phyloP scores from a whole-genome alignment of 2,797 vertebrate species.

The Dermochelys coriacea region DNA sequence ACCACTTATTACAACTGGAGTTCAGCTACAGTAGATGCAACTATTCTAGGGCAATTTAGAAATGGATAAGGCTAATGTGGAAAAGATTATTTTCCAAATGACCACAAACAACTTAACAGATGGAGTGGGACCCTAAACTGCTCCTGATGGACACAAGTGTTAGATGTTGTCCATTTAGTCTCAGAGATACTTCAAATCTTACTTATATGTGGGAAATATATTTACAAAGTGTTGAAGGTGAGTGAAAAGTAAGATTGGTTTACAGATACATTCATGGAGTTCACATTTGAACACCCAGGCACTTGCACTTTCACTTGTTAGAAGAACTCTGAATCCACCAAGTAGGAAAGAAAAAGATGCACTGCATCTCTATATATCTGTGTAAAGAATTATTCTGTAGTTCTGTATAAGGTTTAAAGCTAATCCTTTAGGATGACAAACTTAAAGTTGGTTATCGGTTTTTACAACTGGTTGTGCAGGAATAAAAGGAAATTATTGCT shows the following conservation, averaged over 20 bases:
- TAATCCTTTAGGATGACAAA: slow-evolving; percentile 55
- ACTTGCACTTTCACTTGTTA: background rate
- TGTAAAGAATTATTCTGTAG: background rate
- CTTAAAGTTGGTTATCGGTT: slow-evolving; percentile 68
- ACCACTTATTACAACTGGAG: slow-evolving; percentile 47
- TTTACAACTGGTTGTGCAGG: slow-evolving; percentile 52
- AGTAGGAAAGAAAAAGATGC: background rate
- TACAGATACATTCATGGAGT: background rate
- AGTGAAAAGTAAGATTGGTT: background rate
- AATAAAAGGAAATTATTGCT: slow-evolving; percentile 65
- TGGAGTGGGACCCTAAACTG: slow-evolving; percentile 65
- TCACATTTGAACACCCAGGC: background rate
- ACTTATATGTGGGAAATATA: slow-evolving; percentile 72
- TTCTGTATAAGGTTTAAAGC: slow-evolving; percentile 34
- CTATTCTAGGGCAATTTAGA: slow-evolving; percentile 53
- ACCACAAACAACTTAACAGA: slow-evolving; percentile 63
- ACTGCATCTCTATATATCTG: background rate
- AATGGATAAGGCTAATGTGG: slow-evolving; percentile 55
- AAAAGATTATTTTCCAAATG: slow-evolving; percentile 70
- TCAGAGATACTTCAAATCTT: slow-evolving; percentile 71
- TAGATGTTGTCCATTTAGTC: slow-evolving; percentile 69
- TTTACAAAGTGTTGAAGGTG: slow-evolving; percentile 57
- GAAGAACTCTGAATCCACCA: background rate
- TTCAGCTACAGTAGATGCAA: slow-evolving; percentile 48
- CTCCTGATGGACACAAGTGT: slow-evolving; percentile 59